Evolutionary conservation across 2,797 vertebrate genomes (phyloP).

Genomic region (Cyprinella venusta): DNA sequence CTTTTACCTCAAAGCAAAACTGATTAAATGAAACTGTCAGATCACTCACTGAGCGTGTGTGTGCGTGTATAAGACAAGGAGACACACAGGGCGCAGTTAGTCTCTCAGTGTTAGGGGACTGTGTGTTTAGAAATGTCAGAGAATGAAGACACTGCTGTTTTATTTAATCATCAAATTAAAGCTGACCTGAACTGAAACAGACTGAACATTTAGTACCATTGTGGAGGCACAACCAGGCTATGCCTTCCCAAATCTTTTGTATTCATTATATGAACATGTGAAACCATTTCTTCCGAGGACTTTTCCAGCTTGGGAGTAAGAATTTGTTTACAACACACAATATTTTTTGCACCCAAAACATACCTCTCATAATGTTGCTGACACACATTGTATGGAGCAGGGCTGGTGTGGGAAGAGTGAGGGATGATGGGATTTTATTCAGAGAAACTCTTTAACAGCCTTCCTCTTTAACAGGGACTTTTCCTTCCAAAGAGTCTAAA

Average conservation of each 20-base stretch:
- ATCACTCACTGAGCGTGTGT: background rate
- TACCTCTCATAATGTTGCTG: background rate
- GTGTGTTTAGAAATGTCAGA: slow-evolving; percentile 41
- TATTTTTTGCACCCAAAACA: background rate
- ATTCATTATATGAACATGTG: background rate
- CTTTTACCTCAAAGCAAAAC: slow-evolving; percentile 31
- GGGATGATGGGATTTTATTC: slow-evolving; percentile 20
- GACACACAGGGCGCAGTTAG: background rate
- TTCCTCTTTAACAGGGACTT: slow-evolving; percentile 38
- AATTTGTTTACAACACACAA: slow-evolving; percentile 16
- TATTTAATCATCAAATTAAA: slow-evolving; percentile 10
- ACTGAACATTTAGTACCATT: background rate
- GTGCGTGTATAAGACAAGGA: background rate
- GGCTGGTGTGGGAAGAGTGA: background rate
- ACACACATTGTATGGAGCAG: background rate
- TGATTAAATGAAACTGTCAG: slow-evolving; percentile 39
- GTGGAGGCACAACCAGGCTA: background rate
- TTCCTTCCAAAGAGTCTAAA: slow-evolving; percentile 42
- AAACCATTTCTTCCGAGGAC: background rate
- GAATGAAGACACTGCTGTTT: slow-evolving; percentile 34
- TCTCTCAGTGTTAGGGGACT: slow-evolving; percentile 8
- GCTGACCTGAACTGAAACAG: slow-evolving; percentile 2
- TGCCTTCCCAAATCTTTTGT: background rate
- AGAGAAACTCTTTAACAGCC: background rate
- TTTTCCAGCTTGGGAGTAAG: too few species aligned